phyloP scores from a whole-genome alignment of 2,113 vertebrate species.

The Catharus minimus region DNA sequence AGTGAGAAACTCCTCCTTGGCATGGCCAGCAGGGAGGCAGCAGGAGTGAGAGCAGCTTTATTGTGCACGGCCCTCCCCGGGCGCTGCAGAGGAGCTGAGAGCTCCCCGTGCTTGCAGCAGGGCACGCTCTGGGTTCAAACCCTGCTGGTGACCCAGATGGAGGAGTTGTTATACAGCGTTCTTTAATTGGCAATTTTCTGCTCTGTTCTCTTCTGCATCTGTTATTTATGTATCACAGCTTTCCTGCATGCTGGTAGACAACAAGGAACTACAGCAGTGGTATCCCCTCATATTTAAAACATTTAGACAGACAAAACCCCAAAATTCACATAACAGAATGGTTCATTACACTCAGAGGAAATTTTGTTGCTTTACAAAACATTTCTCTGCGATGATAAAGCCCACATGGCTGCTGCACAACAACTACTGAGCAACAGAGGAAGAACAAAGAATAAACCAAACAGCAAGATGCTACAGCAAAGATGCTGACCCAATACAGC shows the following conservation, averaged over 20 bases:
- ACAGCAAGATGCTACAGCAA: slow-evolving; percentile 15
- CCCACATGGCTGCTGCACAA: slow-evolving; percentile 33
- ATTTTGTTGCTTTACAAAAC: slow-evolving; percentile 32
- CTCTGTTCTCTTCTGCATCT: slow-evolving; percentile 61
- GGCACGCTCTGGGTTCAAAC: slow-evolving; percentile 16
- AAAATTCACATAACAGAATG: slow-evolving; percentile 24
- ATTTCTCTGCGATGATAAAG: slow-evolving; percentile 33
- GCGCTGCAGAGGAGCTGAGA: neutral
- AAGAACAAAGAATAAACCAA: slow-evolving; percentile 44
- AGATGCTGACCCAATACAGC: slow-evolving; percentile 33
- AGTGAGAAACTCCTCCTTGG: neutral
- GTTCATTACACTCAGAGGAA: slow-evolving; percentile 56
- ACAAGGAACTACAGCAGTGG: slow-evolving; percentile 21
- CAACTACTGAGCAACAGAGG: slow-evolving; percentile 38
- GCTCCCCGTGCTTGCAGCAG: neutral
- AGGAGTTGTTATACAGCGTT: slow-evolving; percentile 26
- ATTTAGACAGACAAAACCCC: slow-evolving; percentile 43
- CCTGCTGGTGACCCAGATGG: slow-evolving; percentile 64
- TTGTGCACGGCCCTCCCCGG: neutral
- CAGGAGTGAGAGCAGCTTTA: neutral
- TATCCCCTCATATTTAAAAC: slow-evolving; percentile 45
- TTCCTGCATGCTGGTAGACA: slow-evolving; percentile 40
- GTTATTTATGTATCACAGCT: slow-evolving; percentile 56
- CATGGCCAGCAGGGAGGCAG: neutral
- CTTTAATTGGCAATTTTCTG: slow-evolving; percentile 64